Conservation (phyloP, 1,140 invertebrate species). For the Drusus annulatus region DNA sequence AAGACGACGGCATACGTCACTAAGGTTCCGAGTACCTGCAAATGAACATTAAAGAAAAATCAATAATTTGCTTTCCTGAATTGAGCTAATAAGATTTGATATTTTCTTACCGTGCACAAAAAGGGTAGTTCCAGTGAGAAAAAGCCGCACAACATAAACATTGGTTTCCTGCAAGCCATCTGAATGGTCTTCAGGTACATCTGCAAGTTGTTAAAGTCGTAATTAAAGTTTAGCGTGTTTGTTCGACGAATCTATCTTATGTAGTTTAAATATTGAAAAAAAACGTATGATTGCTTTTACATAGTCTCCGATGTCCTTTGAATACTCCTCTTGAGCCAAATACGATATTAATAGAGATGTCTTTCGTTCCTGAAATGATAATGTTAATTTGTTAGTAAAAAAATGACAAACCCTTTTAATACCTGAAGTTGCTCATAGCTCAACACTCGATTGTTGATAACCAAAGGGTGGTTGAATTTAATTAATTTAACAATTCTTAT, state of each 20-base stretch:
- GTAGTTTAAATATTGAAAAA: no score
- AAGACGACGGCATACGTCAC: conserved; percentile 5
- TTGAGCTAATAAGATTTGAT: background rate
- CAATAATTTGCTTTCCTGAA: no score
- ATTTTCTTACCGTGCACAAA: background rate
- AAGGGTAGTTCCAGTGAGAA: background rate
- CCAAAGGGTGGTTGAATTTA: no score
- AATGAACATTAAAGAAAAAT: no score
- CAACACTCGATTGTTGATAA: no score
- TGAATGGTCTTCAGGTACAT: conserved; percentile 14
- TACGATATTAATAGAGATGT: background rate
- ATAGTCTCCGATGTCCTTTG: background rate
- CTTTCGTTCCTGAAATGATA: background rate
- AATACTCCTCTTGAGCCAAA: background rate
- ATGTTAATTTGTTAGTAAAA: background rate
- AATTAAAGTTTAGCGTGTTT: background rate
- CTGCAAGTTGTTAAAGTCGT: conserved; percentile 1
- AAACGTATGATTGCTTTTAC: no score
- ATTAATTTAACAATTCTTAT: no score
- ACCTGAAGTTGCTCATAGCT: no score
- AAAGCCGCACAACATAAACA: background rate
- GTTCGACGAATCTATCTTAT: no score
- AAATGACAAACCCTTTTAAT: no score
- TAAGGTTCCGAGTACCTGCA: background rate
- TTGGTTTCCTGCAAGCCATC: background rate